Conservation (phyloP, 2,888 invertebrate genomes). For the Helicoverpa assulta region DNA sequence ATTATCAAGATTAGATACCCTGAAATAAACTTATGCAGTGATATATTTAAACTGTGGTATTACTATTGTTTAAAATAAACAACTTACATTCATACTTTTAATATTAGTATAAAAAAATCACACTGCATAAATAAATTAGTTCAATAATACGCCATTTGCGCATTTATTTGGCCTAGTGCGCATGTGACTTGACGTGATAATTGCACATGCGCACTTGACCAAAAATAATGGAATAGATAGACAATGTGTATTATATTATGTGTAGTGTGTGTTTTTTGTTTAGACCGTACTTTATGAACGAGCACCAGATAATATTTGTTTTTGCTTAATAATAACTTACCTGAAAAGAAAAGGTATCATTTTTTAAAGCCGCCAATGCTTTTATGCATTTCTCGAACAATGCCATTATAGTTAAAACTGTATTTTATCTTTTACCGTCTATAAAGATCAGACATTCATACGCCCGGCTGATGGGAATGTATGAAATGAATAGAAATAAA, state of each 20-base stretch:
- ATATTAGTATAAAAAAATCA: neutral
- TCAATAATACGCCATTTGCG: too few species aligned
- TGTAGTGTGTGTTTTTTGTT: neutral
- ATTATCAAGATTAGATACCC: neutral
- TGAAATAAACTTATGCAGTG: neutral
- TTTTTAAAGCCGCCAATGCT: too few species aligned
- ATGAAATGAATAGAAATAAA: conserved; percentile 29
- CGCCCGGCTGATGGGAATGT: conserved; percentile 9
- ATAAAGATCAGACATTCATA: neutral
- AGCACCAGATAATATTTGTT: neutral
- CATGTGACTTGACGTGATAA: neutral
- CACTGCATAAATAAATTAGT: too few species aligned
- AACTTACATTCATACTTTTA: neutral
- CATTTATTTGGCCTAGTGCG: neutral
- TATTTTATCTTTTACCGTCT: neutral
- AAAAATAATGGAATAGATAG: neutral
- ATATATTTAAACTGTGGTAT: too few species aligned
- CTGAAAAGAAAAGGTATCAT: too few species aligned
- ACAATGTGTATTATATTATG: neutral
- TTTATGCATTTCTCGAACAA: too few species aligned
- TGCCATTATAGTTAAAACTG: neutral
- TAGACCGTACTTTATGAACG: neutral
- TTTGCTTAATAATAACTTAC: too few species aligned
- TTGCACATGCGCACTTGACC: neutral
- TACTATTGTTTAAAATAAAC: neutral